These are phyloP conservation scores for Seriola rivoliana DNA, from an alignment of 2,113 vertebrate genomes.

Conservation along the genomic window DNA sequence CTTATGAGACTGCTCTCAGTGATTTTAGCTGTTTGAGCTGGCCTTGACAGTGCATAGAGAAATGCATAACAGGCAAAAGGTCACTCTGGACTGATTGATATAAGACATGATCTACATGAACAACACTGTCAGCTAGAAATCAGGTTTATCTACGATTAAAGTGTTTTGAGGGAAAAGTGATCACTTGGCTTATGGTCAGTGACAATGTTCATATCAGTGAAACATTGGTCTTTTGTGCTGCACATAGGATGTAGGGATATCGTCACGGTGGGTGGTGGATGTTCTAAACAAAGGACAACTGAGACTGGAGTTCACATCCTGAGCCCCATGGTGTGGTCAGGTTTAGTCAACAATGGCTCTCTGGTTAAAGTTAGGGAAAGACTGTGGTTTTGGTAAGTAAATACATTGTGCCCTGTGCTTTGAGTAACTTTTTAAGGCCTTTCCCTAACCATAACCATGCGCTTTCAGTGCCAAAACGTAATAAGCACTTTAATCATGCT, in stretches of 20 bases:
- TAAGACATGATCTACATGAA: constrained; percentile 28
- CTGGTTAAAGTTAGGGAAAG: too few species aligned
- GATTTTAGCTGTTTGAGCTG: not conserved
- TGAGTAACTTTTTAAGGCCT: too few species aligned
- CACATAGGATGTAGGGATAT: too few species aligned
- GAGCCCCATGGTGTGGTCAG: too few species aligned
- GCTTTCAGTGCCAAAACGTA: not conserved
- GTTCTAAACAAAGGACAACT: too few species aligned
- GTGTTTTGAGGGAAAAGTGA: not conserved
- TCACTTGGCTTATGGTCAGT: not conserved
- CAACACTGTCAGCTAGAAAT: not conserved
- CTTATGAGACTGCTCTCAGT: constrained; percentile 7
- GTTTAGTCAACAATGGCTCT: too few species aligned
- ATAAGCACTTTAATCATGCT: not conserved
- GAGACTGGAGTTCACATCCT: too few species aligned
- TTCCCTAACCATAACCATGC: not conserved
- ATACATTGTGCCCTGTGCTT: not conserved
- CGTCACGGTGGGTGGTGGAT: too few species aligned
- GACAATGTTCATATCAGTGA: too few species aligned
- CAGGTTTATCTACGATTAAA: not conserved
- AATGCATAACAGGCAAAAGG: constrained; percentile 7
- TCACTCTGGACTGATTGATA: constrained; percentile 26
- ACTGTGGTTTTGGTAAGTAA: not conserved
- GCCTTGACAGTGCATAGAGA: constrained; percentile 1
- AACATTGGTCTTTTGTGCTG: too few species aligned